Percentiles rank a stretch among this genome's conserved stretches.
Evolutionary conservation across 2,888 invertebrate species (phyloP).

Genomic region (Drosophila mimetica): DNA sequence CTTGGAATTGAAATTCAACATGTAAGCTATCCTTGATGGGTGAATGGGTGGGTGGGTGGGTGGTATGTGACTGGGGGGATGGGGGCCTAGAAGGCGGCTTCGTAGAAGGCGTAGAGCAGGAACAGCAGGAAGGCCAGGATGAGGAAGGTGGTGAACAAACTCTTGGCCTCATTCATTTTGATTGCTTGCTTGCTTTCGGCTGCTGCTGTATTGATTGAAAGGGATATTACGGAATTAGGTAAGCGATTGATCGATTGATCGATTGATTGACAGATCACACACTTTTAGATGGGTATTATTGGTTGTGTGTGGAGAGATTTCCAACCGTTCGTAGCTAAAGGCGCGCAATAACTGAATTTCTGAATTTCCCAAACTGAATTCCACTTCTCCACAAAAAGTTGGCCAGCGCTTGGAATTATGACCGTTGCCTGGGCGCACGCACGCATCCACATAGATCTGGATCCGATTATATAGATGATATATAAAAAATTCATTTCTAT

Average conservation of each 20-base stretch:
- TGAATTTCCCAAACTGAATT: slow-evolving; percentile 61
- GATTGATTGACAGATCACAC: slow-evolving; percentile 34
- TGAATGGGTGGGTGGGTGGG: slow-evolving; percentile 26
- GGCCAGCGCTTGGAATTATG: slow-evolving; percentile 69
- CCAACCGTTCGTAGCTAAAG: slow-evolving; percentile 83
- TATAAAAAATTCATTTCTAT: slow-evolving; percentile 39
- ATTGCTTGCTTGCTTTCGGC: slow-evolving; percentile 38
- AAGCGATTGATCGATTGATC: slow-evolving; percentile 17
- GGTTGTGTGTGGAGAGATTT: slow-evolving; percentile 49
- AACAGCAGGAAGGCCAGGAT: slow-evolving; percentile 89
- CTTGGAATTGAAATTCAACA: slow-evolving; percentile 71
- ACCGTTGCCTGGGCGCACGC: slow-evolving; percentile 36
- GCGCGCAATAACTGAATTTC: slow-evolving; percentile 82
- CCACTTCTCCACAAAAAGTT: slow-evolving; percentile 78
- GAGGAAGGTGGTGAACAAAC: slow-evolving; percentile 89
- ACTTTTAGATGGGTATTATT: slow-evolving; percentile 30
- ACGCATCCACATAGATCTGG: slow-evolving; percentile 25
- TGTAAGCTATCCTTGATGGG: slow-evolving; percentile 71
- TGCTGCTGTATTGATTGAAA: slow-evolving; percentile 39
- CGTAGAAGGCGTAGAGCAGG: slow-evolving; percentile 89
- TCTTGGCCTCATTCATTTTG: slow-evolving; percentile 87
- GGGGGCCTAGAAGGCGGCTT: slow-evolving; percentile 84
- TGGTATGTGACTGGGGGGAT: slow-evolving; percentile 38
- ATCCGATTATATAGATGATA: slow-evolving; percentile 29
- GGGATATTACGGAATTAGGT: slow-evolving; percentile 20